Percentiles rank a stretch among this genome's conserved stretches.
phyloP scores from a whole-genome alignment of 2,113 vertebrate genomes.

The Amphiprion percula region DNA sequence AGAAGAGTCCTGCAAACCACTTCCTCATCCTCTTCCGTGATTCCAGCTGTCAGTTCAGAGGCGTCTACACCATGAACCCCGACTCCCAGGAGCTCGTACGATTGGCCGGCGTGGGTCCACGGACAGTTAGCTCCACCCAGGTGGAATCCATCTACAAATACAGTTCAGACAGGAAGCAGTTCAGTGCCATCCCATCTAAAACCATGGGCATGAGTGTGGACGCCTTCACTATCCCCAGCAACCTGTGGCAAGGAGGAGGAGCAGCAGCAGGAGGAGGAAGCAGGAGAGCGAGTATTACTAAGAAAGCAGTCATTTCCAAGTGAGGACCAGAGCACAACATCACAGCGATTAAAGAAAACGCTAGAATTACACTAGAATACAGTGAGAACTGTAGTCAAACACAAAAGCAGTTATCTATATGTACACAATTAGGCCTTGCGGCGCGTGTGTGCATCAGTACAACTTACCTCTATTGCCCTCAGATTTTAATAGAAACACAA shows the following conservation, averaged over 20 bases:
- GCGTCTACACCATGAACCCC: slow-evolving; percentile 86
- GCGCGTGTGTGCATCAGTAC: slow-evolving; percentile 15
- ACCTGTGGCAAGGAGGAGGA: slow-evolving; percentile 88
- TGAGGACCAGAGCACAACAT: slow-evolving; percentile 42
- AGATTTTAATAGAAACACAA: slow-evolving; percentile 30
- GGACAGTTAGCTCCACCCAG: slow-evolving; percentile 82
- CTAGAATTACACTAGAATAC: slow-evolving; percentile 27
- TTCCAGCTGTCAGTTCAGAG: slow-evolving; percentile 92
- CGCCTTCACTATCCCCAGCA: slow-evolving; percentile 91
- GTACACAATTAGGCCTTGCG: slow-evolving; percentile 17
- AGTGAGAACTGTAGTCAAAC: slow-evolving; percentile 22
- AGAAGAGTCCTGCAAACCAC: slow-evolving; percentile 92
- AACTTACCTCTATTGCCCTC: slow-evolving; percentile 18
- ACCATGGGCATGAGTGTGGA: slow-evolving; percentile 93
- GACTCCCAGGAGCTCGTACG: slow-evolving; percentile 88
- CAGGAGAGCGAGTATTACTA: slow-evolving; percentile 87
- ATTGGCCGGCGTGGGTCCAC: slow-evolving; percentile 88
- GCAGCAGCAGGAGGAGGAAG: slow-evolving; percentile 79
- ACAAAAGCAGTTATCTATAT: not conserved
- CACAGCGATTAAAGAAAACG: slow-evolving; percentile 12
- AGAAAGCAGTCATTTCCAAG: slow-evolving; percentile 77
- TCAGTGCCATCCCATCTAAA: slow-evolving; percentile 91
- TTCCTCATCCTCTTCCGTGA: slow-evolving; percentile 94
- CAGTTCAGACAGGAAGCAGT: slow-evolving; percentile 94
- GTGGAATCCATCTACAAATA: slow-evolving; percentile 94